These are phyloP conservation scores for Chiroxiphia lanceolata DNA, from an alignment of 2,797 vertebrate genomes.

Conservation along the genomic window DNA sequence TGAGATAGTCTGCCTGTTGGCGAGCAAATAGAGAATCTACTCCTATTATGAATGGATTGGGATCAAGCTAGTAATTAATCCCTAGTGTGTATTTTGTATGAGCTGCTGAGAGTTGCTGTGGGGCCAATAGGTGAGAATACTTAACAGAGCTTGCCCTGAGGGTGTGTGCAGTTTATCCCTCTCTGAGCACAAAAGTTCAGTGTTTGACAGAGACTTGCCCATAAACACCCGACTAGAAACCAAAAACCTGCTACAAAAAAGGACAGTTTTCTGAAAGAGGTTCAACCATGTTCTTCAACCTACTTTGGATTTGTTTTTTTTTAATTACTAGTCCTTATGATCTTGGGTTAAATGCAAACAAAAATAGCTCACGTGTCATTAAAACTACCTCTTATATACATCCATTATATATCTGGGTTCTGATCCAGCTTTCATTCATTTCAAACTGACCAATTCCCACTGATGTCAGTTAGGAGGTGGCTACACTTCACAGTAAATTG, in stretches of 20 bases:
- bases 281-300: not conserved
- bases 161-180: not conserved
- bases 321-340: not conserved
- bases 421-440: not conserved
- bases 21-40: not conserved
- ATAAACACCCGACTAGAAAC: not conserved
- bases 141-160: not conserved
- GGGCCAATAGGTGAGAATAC: conserved; percentile 5
- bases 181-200: conserved; percentile 6
- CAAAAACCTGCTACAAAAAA: not conserved
- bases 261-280: not conserved
- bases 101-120: not conserved
- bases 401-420: not conserved
- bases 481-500: not conserved
- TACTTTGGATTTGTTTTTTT: not conserved
- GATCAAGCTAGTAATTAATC: conserved; percentile 13
- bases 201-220: not conserved
- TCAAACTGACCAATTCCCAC: not conserved
- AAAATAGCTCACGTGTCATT: not conserved
- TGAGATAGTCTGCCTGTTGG: not conserved
- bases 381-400: not conserved
- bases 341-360: not conserved
- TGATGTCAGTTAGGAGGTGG: not conserved
- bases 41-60: not conserved
- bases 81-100: not conserved